phyloP scores from a whole-genome alignment of 2,888 invertebrate genomes.

The Chrysolina americana region DNA sequence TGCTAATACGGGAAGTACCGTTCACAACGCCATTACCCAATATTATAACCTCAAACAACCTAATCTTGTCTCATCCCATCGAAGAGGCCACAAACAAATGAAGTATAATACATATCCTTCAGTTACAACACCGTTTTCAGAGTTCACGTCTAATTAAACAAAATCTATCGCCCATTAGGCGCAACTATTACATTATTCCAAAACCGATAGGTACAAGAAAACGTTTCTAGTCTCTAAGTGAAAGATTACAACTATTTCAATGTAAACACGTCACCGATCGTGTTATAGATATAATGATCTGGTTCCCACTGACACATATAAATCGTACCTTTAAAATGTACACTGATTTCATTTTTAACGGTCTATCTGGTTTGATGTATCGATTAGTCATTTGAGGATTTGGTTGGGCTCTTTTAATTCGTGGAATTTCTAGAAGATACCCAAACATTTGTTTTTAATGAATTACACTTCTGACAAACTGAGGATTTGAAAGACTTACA shows the following conservation, averaged over 20 bases:
- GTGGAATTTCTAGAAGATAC: too few species aligned
- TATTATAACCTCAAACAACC: conserved; percentile 22
- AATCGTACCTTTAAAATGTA: conserved; percentile 52
- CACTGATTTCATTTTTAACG: conserved; percentile 52
- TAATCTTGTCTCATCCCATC: conserved; percentile 13
- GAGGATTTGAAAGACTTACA: too few species aligned
- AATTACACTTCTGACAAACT: too few species aligned
- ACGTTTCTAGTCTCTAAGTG: conserved; percentile 32
- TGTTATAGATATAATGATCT: conserved; percentile 55
- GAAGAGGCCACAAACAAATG: conserved; percentile 13
- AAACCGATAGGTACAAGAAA: conserved; percentile 33
- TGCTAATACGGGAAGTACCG: conserved; percentile 15
- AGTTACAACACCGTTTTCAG: background rate
- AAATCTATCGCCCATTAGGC: conserved; percentile 39
- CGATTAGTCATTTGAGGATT: conserved; percentile 41
- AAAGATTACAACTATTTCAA: conserved; percentile 47
- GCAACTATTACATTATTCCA: conserved; percentile 32
- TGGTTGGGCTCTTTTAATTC: background rate
- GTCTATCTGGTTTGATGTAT: conserved; percentile 35
- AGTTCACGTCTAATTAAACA: conserved; percentile 37
- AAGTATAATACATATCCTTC: conserved; percentile 22
- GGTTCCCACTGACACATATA: conserved; percentile 53
- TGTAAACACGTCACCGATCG: conserved; percentile 55
- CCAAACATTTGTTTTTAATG: too few species aligned
- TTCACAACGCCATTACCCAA: conserved; percentile 17